Base-by-base conservation (phyloP, 2,888 invertebrate genomes). In the Dione juno region DNA sequence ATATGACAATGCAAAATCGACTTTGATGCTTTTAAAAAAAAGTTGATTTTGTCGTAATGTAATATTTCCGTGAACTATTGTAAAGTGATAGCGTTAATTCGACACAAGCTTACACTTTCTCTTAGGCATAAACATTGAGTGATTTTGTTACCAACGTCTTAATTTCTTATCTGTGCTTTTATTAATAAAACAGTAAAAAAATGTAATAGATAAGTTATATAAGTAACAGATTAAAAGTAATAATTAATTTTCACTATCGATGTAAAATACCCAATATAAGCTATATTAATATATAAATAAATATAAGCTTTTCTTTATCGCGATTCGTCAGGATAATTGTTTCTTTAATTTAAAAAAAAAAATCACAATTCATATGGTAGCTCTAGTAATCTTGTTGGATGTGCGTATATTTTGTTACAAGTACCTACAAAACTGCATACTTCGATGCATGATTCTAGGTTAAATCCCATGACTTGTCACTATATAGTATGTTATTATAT, bases 81-180 rank as follows among this genome's bases (percentile, higher is more conserved):
- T 67, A 59, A 40, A 40, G 67, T 61, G 41, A 67, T 61, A 61
- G 53, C n/a, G 61, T 67, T 61, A 67, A 61, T 61, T 67, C 41
- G 61, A 61, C 58, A 67, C 58, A 41, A 43, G 61, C 61, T 58
- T 68, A 52, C 67, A 53, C 67, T 68, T 61, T 68, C 67, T 53
- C 67, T 37, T 53, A 35, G 52, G 10, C 14, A 58, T n/a, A 50
- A 63, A 64, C 64, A 50, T 40, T 37, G 35, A 48, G 35, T 45
- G 28, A 48, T 50, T 16, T 48, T 19, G 28, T 64, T 64, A 53
- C 40, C 19, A 9, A 35, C 37, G 37, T 50, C 37, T 28, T 50
- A 3, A 48, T 64, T 64, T 50, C 13, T 63, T 35, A 63, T 45
- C 19, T 63, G 11, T n/a, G n/a, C 14, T 9, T 50, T 16, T 50